Evolutionary conservation across 1,140 invertebrate genomes (phyloP), one percentile per base, ranked within the genome.

Genomic region (Penaeus chinensis): DNA sequence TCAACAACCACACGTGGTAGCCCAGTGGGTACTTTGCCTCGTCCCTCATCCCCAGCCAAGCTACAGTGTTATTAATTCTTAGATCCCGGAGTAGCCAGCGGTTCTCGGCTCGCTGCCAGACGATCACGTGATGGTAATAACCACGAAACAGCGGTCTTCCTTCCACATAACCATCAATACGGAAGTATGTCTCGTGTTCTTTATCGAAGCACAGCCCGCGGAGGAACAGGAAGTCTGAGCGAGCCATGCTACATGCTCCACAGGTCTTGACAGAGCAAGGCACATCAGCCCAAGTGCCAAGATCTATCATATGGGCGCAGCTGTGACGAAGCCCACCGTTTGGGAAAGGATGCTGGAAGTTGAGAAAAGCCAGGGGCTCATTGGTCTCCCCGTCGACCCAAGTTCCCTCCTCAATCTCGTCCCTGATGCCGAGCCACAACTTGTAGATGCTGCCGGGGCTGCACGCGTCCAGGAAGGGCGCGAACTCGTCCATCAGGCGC

Each of bases 371-470:
- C 19, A 84, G 0, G 1, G 13, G 47, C 20, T 7, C 18, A 54
- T 63, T 54, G 7, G 47, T 77, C n/a, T 84, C 62, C 54, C 19
- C 27, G 60, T 84, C 63, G 20, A 27, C 47, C 83, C 83, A 84
- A 11, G 37, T 61, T 11, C 74, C 83, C 18, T 84, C 83, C 71
- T 63, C 69, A 0, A n/a, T 60, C 47, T 84, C 71, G 71, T 84
- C 83, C 13, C 69, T 77, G n/a, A 84, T 84, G 24, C 83, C 83
- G 37, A 84, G 24, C 20, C 54, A 84, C 24, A 84, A 77, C 69
- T 84, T 84, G 71, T 62, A 84, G 13, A 62, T 69, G 24, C 54
- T 63, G 3, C 71, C 71, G 8, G 71, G 83, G 24, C 61, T 47
- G 42, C 83, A 84, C 24, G 24, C 24, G 37, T 62, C 54, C 22